These are phyloP conservation scores for Vulpes ferrilata DNA, from an alignment of 2,113 vertebrate genomes.

Conservation along the genomic window DNA sequence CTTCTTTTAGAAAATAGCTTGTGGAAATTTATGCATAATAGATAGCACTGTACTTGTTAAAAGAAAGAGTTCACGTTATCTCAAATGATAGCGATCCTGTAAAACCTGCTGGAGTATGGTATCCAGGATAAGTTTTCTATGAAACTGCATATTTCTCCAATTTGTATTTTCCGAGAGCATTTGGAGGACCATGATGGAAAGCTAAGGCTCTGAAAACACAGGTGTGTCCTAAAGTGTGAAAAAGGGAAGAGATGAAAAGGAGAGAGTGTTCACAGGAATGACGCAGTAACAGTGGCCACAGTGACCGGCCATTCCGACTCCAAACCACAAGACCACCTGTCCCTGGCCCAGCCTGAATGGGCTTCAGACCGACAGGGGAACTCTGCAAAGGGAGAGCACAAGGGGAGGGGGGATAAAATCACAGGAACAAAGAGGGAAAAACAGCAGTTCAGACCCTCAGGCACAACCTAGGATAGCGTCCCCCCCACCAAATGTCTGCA, in stretches of 20 bases:
- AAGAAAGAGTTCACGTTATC: not conserved
- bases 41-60: not conserved
- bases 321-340: not conserved
- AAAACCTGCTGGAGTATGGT: not conserved
- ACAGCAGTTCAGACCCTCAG: fast-evolving
- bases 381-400: not conserved
- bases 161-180: not conserved
- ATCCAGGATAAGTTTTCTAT: not conserved
- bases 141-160: not conserved
- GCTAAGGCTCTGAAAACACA: not conserved
- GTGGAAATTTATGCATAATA: not conserved
- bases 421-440: not conserved
- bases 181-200: not conserved
- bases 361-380: not conserved
- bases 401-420: not conserved
- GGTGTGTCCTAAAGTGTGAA: not conserved
- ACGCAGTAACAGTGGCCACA: not conserved
- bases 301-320: not conserved
- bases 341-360: not conserved
- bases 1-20: constrained; percentile 6
- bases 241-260: not conserved
- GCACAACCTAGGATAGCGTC: not conserved
- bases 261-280: not conserved
- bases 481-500: not conserved
- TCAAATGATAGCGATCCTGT: not conserved